Evolutionary conservation across 1,140 invertebrate genomes (phyloP).

Genomic region (Heliconius congener): DNA sequence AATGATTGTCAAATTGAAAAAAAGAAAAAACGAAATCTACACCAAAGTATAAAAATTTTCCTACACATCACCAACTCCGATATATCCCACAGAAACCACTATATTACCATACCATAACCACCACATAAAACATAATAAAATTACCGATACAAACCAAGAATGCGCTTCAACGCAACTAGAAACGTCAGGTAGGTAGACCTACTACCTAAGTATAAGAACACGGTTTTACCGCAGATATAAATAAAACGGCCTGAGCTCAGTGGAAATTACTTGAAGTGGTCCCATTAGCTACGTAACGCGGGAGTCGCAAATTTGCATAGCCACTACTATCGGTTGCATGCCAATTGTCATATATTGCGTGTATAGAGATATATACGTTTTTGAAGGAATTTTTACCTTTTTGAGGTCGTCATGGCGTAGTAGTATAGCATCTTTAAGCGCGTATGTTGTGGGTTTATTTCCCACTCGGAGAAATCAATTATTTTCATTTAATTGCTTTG

Average conservation of each 20-base stretch:
- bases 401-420: no score
- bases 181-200: background rate
- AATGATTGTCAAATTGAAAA: no score
- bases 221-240: conserved; percentile 52
- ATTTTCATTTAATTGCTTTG: no score
- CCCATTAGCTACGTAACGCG: conserved; percentile 69
- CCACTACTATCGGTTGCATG: conserved; percentile 7
- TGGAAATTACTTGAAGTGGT: conserved; percentile 64
- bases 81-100: background rate
- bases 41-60: no score
- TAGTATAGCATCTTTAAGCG: no score
- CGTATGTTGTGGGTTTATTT: no score
- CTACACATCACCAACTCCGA: background rate
- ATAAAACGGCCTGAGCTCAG: conserved; percentile 63
- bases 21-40: no score
- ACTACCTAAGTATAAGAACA: conserved; percentile 12
- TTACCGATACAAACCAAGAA: background rate
- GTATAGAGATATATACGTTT: no score
- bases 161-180: background rate
- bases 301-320: conserved; percentile 64
- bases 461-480: no score
- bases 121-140: background rate
- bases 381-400: no score
- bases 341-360: conserved; percentile 4
- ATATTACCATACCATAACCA: background rate